Base-by-base conservation (phyloP, 2,113 vertebrate genomes). In the Hippolais icterina region DNA sequence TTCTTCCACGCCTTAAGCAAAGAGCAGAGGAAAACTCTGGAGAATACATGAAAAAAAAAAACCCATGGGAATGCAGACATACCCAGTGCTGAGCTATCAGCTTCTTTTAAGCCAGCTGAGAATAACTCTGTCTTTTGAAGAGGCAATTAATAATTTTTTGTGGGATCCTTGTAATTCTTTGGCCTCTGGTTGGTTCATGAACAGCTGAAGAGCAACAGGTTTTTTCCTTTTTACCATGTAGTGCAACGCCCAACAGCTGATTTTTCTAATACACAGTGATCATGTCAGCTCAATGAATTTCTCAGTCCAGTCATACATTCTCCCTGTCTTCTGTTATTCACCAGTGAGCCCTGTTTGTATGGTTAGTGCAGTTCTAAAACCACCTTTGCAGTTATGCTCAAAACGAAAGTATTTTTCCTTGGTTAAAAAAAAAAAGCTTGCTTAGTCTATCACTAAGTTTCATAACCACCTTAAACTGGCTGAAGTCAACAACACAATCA, bases 11-110 rank as follows among this genome's bases (percentile, higher is more conserved):
- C 46, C 71, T 94, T 82, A 83, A 75, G 56, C 54, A 92, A 83
- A 95, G 87, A 87, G 89, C 53, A 92, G 94, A 90, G 39, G n/a
- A 94, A 89, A 57, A 69, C 31, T 76, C 47, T 41, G 41, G 53
- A 86, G 61, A 82, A 85, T 68, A 81, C 4, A 15, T 28, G 65
- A 83, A 71, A 75, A 31, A 57, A 57, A 91, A 81, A 63, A 82
- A n/a, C 0, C 8, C 22, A 49, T 22, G 27, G 78, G 49, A 93
- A 78, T 31, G 49, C n/a, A 65, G 60, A 47, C 49, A 81, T 88
- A 39, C 4, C 12, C 1, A 10, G 22, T 69, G 57, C 77, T 22
- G 59, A 60, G 31, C 13, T 57, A 49, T 31, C 0, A 0, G 20
- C 59, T 88, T 81, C 70, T 70, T 89, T 72, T 83, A 83, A 90